Evolutionary conservation across 2,888 invertebrate species (phyloP).

Genomic region (Vannuccia rotundouncinata): DNA sequence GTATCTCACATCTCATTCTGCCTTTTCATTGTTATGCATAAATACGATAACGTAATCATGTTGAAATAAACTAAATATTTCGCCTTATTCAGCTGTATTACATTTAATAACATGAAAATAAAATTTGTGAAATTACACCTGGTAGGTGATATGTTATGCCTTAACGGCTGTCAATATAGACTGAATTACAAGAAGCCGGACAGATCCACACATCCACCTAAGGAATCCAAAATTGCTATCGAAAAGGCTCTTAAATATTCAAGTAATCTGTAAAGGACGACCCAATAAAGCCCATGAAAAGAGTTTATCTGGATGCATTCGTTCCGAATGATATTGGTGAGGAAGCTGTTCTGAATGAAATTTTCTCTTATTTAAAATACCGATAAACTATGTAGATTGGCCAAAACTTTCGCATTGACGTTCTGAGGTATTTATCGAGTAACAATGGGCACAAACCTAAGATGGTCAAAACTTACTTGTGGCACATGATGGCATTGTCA

Average conservation of each 20-base stretch:
- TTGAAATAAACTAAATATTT: background rate
- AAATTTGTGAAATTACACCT: conserved; percentile 2
- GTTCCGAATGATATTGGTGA: conserved; percentile 12
- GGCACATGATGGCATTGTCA: background rate
- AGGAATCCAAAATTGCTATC: conserved; percentile 8
- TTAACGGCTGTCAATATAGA: conserved; percentile 9
- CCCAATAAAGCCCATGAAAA: conserved; percentile 8
- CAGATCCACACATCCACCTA: background rate
- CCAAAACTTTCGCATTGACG: background rate
- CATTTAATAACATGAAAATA: background rate
- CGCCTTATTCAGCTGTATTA: background rate
- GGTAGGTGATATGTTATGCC: background rate
- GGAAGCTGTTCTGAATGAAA: conserved; percentile 11
- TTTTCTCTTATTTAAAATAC: conserved; percentile 11
- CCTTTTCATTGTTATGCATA: background rate
- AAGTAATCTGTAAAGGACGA: background rate
- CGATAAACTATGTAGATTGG: conserved; percentile 2
- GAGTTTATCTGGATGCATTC: conserved; percentile 12
- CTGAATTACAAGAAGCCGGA: conserved; percentile 11
- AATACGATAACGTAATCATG: background rate
- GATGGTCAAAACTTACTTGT: background rate
- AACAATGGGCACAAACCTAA: background rate
- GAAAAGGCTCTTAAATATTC: background rate
- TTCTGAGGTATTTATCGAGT: background rate
- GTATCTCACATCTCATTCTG: too few relatives aligned